Percentiles rank a stretch among this genome's conserved stretches.
Evolutionary conservation across 1,140 invertebrate genomes (phyloP).

Genomic region (Atta colombica): DNA sequence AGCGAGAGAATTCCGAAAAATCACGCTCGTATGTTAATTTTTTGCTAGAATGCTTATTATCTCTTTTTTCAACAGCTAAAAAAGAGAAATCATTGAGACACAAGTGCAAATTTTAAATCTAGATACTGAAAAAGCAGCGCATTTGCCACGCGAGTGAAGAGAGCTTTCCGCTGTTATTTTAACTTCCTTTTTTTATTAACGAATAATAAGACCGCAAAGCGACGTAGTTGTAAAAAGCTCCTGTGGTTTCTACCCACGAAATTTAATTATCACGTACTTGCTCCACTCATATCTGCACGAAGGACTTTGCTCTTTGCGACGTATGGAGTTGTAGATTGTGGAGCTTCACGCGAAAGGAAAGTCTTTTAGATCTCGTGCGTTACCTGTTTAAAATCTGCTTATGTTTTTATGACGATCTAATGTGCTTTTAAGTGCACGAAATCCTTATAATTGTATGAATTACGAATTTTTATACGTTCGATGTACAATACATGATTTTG

Average conservation of each 20-base stretch:
- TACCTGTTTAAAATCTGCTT: constrained; percentile 22
- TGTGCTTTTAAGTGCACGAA: not conserved
- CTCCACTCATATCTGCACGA: not conserved
- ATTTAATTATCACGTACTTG: constrained; percentile 60
- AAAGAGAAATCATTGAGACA: constrained; percentile 1
- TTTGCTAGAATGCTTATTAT: not conserved
- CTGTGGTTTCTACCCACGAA: constrained; percentile 5
- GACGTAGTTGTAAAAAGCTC: not conserved
- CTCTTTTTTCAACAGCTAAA: not conserved
- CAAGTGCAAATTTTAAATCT: not conserved
- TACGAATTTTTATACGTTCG: not conserved
- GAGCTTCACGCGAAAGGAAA: constrained; percentile 24
- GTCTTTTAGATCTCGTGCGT: constrained; percentile 8
- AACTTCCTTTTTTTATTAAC: constrained; percentile 26
- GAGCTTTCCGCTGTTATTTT: constrained; percentile 16
- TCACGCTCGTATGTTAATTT: not conserved
- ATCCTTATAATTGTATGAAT: no score
- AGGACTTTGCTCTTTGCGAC: constrained; percentile 16
- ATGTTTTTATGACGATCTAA: not conserved
- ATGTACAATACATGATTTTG: not conserved
- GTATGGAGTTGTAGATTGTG: constrained; percentile 17
- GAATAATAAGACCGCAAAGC: constrained; percentile 41
- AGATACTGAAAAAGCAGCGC: constrained; percentile 17
- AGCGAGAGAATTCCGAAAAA: not conserved
- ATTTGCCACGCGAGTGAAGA: constrained; percentile 17